Base-by-base conservation (phyloP, 2,797 vertebrate species). In the Xiphophorus birchmanni region DNA sequence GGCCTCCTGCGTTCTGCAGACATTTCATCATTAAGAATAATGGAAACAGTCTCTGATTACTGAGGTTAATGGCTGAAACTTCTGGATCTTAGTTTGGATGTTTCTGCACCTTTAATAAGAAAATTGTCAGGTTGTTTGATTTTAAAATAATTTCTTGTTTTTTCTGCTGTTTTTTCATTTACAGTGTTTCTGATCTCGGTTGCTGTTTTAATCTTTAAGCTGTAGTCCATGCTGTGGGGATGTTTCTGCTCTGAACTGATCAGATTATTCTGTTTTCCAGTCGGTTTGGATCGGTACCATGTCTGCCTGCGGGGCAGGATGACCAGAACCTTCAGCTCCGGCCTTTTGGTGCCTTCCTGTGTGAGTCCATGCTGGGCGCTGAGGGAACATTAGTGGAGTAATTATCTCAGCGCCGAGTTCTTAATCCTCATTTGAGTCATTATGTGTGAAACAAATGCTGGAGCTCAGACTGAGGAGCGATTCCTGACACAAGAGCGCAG, bases 391-490 rank as follows among this genome's bases (percentile, higher is more conserved):
- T 84, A 77, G 82, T 37, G 8, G 84, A 86, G 88, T 92, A 93
- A 93, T 94, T 94, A 91, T 84, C 83, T 78, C 81, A 13, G 84
- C 77, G 88, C 86, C 89, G 86, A 90, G 84, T 84, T 88, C 84
- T 88, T 94, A 92, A 93, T 92, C 90, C 91, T 82, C 90, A 87
- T 90, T 86, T 77, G 87, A 92, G 77, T 88, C 85, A 89, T 93
- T 88, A 91, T 77, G 74, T 87, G 85, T 80, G 90, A 91, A 89
- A 91, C 88, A 91, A 92, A 93, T 88, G 84, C 84, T 80, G 76
- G 80, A 80, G 86, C 86, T 90, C 77, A 88, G 87, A 88, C 80
- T 90, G 88, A 81, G 92, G 88, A 89, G 82, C 48, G 88, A 94
- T 92, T 87, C 87, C 84, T 92, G 89, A 93, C 91, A 90, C 78